Evolutionary conservation across 2,113 vertebrate genomes (phyloP).

Genomic region (Hoplias malabaricus): DNA sequence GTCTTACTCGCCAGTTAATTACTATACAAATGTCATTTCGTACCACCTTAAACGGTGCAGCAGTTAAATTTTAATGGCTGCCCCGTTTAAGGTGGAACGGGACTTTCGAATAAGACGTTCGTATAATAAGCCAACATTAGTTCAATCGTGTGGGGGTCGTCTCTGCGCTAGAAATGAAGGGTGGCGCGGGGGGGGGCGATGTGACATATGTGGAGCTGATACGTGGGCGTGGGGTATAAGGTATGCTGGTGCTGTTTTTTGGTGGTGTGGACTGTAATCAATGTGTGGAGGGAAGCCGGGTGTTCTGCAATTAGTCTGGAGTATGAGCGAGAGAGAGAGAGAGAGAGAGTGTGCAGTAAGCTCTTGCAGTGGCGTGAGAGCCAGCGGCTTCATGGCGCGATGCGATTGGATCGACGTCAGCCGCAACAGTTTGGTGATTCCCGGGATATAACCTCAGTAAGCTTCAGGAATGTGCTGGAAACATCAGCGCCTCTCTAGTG

Average conservation of each 20-base stretch:
- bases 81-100: too few species aligned
- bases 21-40: too few species aligned
- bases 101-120: too few species aligned
- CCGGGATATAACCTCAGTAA: slow-evolving; percentile 28
- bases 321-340: too few species aligned
- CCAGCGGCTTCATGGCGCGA: slow-evolving; percentile 58
- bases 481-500: neutral
- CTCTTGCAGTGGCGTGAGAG: neutral
- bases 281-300: neutral
- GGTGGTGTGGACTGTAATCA: neutral
- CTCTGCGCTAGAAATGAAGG: neutral
- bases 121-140: too few species aligned
- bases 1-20: too few species aligned
- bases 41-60: too few species aligned
- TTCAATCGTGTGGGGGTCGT: too few species aligned
- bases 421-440: slow-evolving; percentile 48
- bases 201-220: slow-evolving; percentile 1
- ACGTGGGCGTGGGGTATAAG: neutral
- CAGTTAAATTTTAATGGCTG: too few species aligned
- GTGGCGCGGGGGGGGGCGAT: neutral
- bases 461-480: slow-evolving; percentile 55
- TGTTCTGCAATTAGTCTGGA: too few species aligned
- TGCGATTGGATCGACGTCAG: slow-evolving; percentile 68
- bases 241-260: neutral
- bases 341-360: neutral